Percentiles rank a stretch among this genome's conserved stretches.
phyloP scores from a whole-genome alignment of 1,140 invertebrate genomes.

The Lepidurus couesii region DNA sequence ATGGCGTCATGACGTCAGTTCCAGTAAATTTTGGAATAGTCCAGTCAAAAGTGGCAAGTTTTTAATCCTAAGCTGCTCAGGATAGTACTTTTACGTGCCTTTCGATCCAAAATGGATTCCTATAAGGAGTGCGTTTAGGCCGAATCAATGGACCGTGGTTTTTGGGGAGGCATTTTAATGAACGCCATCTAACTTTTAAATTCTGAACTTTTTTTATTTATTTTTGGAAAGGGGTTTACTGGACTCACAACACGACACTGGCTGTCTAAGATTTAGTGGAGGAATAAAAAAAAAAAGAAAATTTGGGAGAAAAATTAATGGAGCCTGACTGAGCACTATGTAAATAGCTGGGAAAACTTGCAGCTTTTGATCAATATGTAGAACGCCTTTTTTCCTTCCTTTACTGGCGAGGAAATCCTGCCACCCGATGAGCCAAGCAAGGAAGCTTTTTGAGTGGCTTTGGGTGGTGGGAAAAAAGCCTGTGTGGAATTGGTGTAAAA shows the following conservation, averaged over 20 bases:
- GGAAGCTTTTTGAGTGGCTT: not conserved
- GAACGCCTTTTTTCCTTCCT: not conserved
- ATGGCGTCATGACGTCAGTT: not conserved
- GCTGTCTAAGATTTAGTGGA: constrained; percentile 32
- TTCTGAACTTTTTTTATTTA: not conserved
- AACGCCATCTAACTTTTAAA: not conserved
- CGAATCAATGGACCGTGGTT: not conserved
- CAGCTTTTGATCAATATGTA: constrained; percentile 22
- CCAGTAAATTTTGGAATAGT: not conserved
- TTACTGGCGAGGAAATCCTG: not conserved
- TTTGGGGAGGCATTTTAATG: not conserved
- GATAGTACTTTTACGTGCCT: constrained; percentile 33
- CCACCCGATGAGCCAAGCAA: not conserved
- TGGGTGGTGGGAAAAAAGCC: not conserved
- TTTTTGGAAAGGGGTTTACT: not conserved
- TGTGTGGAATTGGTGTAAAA: not conserved
- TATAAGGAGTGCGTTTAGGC: not conserved
- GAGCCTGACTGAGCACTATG: constrained; percentile 20
- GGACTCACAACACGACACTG: not conserved
- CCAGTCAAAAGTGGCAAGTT: not conserved
- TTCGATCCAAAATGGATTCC: not conserved
- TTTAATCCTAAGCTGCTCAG: constrained; percentile 28
- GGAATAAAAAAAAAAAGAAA: constrained; percentile 24
- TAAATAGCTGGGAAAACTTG: constrained; percentile 22
- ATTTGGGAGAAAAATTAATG: constrained; percentile 10